Evolutionary conservation across 2,888 invertebrate species (phyloP).

Genomic region (Brachylomia viminalis): DNA sequence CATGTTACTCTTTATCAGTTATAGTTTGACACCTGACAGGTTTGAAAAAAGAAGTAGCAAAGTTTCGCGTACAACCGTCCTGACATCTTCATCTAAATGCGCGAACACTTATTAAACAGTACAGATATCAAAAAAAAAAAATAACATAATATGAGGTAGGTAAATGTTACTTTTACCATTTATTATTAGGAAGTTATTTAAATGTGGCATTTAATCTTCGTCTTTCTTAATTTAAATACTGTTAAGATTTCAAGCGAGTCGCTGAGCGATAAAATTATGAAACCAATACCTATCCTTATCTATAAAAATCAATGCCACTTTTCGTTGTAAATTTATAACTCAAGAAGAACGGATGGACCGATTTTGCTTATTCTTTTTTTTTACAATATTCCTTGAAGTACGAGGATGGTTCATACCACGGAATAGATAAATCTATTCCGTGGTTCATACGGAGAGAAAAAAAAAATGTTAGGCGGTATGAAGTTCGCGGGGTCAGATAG

Average conservation of each 20-base stretch:
- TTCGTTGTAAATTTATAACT: too few relatives aligned
- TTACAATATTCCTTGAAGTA: too few relatives aligned
- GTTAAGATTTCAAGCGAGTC: neutral
- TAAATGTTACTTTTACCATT: constrained; percentile 15
- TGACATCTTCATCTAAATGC: constrained; percentile 24
- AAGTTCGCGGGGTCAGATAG: too few relatives aligned
- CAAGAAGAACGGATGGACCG: too few relatives aligned
- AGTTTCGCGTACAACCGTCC: neutral
- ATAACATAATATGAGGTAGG: neutral
- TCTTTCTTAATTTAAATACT: constrained; percentile 4
- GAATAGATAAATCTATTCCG: too few relatives aligned
- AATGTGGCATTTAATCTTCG: constrained; percentile 4
- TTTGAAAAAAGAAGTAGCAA: constrained; percentile 33
- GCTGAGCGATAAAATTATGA: neutral
- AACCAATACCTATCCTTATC: too few relatives aligned
- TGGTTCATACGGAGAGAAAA: too few relatives aligned
- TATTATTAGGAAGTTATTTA: constrained; percentile 22
- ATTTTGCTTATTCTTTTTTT: too few relatives aligned
- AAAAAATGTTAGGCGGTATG: too few relatives aligned
- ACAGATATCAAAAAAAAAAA: neutral
- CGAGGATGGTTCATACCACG: too few relatives aligned
- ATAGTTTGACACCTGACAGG: constrained; percentile 47
- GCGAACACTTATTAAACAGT: constrained; percentile 4
- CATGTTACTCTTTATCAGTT: constrained; percentile 18
- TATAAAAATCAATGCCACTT: too few relatives aligned